Conservation (phyloP, 2,797 vertebrate species). For the Sebastes alutus region DNA sequence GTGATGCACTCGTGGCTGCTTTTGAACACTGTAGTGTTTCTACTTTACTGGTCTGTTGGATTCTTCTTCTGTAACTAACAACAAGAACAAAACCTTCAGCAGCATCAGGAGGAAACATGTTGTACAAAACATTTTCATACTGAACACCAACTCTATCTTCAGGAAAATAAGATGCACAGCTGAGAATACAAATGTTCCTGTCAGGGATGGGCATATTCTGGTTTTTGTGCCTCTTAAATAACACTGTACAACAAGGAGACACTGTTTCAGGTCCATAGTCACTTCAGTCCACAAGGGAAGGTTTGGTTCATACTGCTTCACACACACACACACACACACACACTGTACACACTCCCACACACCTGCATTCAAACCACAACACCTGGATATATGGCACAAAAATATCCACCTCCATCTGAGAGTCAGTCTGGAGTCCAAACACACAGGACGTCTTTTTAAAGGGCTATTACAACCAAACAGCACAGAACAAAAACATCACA, state of each 20-base stretch:
- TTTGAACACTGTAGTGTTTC: not conserved
- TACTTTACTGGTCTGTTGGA: not conserved
- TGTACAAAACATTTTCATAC: not conserved
- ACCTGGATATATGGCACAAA: conserved; percentile 53
- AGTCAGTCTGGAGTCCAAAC: conserved; percentile 8
- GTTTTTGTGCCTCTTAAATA: conserved; percentile 24
- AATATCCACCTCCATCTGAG: conserved; percentile 22
- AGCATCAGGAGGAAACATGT: not conserved
- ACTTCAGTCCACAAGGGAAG: conserved; percentile 25
- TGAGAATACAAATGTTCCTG: not conserved
- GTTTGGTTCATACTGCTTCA: conserved; percentile 22
- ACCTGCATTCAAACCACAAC: conserved; percentile 29
- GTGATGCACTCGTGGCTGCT: not conserved
- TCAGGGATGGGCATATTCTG: not conserved
- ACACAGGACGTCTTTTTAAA: conserved; percentile 24
- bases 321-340: not conserved
- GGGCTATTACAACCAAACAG: conserved; percentile 15
- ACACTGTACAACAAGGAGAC: conserved; percentile 16
- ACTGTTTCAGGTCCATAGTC: conserved; percentile 46
- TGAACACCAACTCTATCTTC: not conserved
- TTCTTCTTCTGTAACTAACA: not conserved
- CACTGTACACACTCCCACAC: conserved; percentile 3
- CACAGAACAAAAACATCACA: conserved; percentile 20
- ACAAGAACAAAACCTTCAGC: not conserved
- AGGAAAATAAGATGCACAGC: not conserved